Base-by-base conservation (phyloP, 2,797 vertebrate species). In the Pogoniulus pusillus region DNA sequence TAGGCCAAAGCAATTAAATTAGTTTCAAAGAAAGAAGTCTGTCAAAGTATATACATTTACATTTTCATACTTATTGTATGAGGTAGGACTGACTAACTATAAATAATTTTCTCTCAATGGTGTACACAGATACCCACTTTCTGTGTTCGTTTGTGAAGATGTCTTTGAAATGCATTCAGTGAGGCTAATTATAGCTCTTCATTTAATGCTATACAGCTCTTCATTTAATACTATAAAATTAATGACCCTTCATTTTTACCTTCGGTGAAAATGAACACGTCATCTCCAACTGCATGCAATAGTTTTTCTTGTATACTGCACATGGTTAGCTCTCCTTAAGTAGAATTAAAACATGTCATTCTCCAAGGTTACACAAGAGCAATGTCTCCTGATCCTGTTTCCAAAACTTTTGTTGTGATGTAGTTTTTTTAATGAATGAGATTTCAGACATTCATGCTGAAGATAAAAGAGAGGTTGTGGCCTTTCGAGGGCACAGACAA, bases 171-270 rank as follows among this genome's bases (percentile, higher is more conserved):
- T 91, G 65, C 95, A 92, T 95, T 96, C 59, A 95, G 77, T 90
- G 79, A 94, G 95, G 76, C 77, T 96, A 96, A 97, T 96, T 97
- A 95, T 63, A 96, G 79, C 92, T 96, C 85, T 95, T 96, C 87
- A 95, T 96, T 96, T 96, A 97, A 96, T 96, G 93, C 75, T 94
- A 91, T 97, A 95, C 63, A 96, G 79, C 92, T 96, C 85, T 95
- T 96, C 85, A 95, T 96, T 96, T 96, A 97, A 96, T 96, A 93
- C 75, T 94, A 91, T 97, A 96, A 97, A 97, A 97, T 97, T 97
- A 97, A 97, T 96, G 91, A 92, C 75, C 93, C 95, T 97, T 97
- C 94, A 96, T 96, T 97, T 97, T 96, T 96, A 94, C 94, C 85
- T 95, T 76, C 85, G 89, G 77, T 87, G 91, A 93, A 97, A 96